These are phyloP conservation scores for Choristoneura rosaceana DNA, from an alignment of 2,888 invertebrate genomes.

Conservation along the genomic window DNA sequence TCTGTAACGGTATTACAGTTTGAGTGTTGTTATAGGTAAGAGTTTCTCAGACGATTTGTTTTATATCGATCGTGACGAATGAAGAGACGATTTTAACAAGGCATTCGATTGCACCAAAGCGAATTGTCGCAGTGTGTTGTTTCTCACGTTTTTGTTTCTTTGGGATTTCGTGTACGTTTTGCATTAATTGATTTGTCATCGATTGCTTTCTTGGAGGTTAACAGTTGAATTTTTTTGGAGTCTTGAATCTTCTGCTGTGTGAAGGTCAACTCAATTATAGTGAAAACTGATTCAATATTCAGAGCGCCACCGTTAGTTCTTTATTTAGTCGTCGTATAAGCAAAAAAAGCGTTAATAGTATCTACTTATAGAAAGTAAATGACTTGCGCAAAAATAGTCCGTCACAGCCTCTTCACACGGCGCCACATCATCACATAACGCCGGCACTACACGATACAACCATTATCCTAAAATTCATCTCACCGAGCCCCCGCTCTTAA, in stretches of 20 bases:
- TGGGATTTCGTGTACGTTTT: slow-evolving; percentile 63
- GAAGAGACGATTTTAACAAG: slow-evolving; percentile 78
- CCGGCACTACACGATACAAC: slow-evolving; percentile 56
- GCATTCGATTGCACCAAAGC: slow-evolving; percentile 64
- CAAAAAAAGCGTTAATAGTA: not conserved
- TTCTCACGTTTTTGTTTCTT: slow-evolving; percentile 83
- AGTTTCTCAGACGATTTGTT: slow-evolving; percentile 73
- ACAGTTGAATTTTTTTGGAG: slow-evolving; percentile 43
- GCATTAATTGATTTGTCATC: slow-evolving; percentile 72
- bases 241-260: not conserved
- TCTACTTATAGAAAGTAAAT: slow-evolving; percentile 4
- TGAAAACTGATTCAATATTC: not conserved
- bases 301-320: not conserved
- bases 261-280: slow-evolving; percentile 12
- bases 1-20: slow-evolving; percentile 51
- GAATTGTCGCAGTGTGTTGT: slow-evolving; percentile 60
- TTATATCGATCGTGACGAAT: slow-evolving; percentile 67
- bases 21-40: slow-evolving; percentile 52
- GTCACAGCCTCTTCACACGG: slow-evolving; percentile 14
- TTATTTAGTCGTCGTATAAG: not conserved
- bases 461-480: slow-evolving; percentile 83
- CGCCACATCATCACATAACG: slow-evolving; percentile 42
- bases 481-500: slow-evolving; percentile 78
- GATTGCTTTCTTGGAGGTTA: slow-evolving; percentile 61
- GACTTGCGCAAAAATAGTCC: slow-evolving; percentile 23